Base-by-base conservation (phyloP, 2,113 vertebrate genomes). In the Rhinogobius similis region DNA sequence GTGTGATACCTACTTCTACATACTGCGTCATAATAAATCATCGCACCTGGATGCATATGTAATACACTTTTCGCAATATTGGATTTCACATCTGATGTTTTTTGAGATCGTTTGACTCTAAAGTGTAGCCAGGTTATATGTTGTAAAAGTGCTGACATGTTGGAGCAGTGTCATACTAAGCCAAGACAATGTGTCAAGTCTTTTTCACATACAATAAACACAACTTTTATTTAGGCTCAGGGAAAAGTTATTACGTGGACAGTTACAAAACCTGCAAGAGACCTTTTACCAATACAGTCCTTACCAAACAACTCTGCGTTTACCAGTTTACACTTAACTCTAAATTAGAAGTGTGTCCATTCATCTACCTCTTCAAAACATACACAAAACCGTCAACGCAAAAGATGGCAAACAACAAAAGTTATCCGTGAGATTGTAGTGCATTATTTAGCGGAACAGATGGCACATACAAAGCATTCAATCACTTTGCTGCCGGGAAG, bases 381-480 rank as follows among this genome's bases (percentile, higher is more conserved):
- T 27, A 64, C 61, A 61, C 32, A 72, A 39, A 73, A 53, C 44
- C 26, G 62, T 69, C 32, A 13, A 44, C 23, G 61, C 44, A 63
- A 67, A 77, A 26, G 39, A 63, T 63, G 29, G 18, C 48, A 24
- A 23, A 69, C 16, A 52, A 62, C 62, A 39, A 18, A 66, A 79
- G 63, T 65, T 39, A 76, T 73, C 44, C 18, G 23, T 63, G 26
- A 65, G 44, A 74, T 73, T 74, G 36, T 21, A 62, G 32, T 32
- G n/a, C 65, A 53, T 68, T 76, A 52, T 55, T 70, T 62, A 56
- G 43, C 43, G n/a, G 76, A 76, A 59, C 82, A 75, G 82, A 84
- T 81, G 79, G 81, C 52, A 62, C 36, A 52, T 20, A 10, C 18
- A 43, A 72, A 82, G 69, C 56, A 55, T 32, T 77, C 73, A 63